These are phyloP conservation scores for Trididemnum clinides DNA, from an alignment of 23 tunicate species.

Conservation along the genomic window DNA sequence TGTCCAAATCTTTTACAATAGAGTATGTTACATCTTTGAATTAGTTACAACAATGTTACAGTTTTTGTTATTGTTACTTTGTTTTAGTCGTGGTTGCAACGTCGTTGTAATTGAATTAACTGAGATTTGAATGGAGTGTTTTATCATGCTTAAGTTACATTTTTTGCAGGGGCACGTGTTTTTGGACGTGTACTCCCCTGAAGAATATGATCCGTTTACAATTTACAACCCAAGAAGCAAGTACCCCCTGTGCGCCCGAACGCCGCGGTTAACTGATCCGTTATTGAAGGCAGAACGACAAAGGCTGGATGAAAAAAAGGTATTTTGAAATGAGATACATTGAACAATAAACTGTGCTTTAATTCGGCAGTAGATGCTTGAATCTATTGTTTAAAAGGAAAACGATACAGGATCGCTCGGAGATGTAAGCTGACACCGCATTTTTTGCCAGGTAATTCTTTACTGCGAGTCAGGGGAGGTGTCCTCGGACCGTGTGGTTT, in stretches of 20 bases:
- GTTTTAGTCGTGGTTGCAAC: too few species aligned
- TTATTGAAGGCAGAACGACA: conserved; percentile 57
- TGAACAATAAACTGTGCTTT: not conserved
- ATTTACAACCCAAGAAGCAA: conserved; percentile 32
- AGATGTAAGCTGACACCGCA: not conserved
- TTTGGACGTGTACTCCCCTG: conserved; percentile 57
- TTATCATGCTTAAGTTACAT: too few species aligned
- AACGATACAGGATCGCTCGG: not conserved
- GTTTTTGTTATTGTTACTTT: too few species aligned
- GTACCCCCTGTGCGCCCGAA: conserved; percentile 30
- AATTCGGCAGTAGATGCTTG: not conserved
- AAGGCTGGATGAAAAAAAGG: conserved; percentile 70
- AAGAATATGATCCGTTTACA: conserved; percentile 70
- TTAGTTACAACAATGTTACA: too few species aligned
- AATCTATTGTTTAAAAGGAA: not conserved
- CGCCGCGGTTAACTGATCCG: conserved; percentile 62
- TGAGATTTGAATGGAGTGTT: too few species aligned
- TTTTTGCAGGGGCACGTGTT: conserved; percentile 68
- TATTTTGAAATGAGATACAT: not conserved
- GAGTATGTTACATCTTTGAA: too few species aligned
- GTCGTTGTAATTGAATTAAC: too few species aligned
- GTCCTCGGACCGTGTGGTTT: conserved; percentile 37
- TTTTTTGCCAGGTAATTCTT: conserved; percentile 18
- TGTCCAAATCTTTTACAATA: too few species aligned
- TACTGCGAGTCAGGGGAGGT: conserved; percentile 75